Evolutionary conservation across 2,797 vertebrate genomes (phyloP), one percentile per base, ranked within the genome.

Genomic region (Spondyliosoma cantharus): DNA sequence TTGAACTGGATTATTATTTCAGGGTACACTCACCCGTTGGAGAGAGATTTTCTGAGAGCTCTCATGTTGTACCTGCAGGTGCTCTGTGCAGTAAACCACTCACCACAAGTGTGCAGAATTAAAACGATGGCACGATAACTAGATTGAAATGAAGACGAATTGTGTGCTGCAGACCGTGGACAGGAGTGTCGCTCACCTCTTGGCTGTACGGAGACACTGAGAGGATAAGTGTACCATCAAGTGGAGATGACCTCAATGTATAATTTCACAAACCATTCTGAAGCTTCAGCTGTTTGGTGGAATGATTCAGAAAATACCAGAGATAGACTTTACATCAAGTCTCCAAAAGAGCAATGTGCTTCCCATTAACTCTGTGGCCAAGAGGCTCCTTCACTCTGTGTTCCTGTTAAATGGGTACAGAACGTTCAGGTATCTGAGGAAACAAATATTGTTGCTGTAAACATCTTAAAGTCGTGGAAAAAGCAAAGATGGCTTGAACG

Each of bases 1-100:
- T 48, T 76, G 81, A 82, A 60, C 56, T 77, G 45, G 27, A 64
- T 54, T 58, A 77, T 86, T 77, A 75, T 78, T 76, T 77, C 82
- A 79, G 67, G 60, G 13, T 37, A 5, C 66, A 14, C 69, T 83
- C 25, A 57, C 20, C 80, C 46, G 75, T 3, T 68, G 67, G 29
- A 71, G 82, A 83, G 81, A 70, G 70, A 64, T 58, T 64, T 48
- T 25, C 37, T 71, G 71, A 86, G 81, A 50, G 86, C 83, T 70
- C 85, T 87, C 42, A 49, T 57, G 78, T 37, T 9, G 37, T 59
- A 50, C 67, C 25, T 24, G 19, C 74, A 70, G 73, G 56, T 63
- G 60, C 53, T 78, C 61, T 56, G 64, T 52, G 68, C 71, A 58
- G 64, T 78, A 78, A 80, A 81, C 54, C 81, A 71, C 72, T 84